Conservation (phyloP, 2,797 vertebrate species). For the Chloroceryle inda region DNA sequence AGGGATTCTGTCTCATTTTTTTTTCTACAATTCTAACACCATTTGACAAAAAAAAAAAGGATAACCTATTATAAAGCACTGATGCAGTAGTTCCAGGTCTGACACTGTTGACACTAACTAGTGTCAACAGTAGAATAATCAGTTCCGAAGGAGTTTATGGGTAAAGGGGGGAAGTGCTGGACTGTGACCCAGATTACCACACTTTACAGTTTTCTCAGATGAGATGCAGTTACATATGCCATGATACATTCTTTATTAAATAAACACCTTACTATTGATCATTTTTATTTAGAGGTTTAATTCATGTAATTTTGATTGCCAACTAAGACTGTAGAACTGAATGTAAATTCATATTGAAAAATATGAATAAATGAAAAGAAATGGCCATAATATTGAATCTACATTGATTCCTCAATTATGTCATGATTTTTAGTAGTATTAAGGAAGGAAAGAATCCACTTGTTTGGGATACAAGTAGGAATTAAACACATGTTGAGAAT, state of each 20-base stretch:
- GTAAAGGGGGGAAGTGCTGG: not conserved
- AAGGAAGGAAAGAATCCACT: not conserved
- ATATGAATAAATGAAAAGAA: not conserved
- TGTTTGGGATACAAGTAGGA: not conserved
- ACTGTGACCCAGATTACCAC: not conserved
- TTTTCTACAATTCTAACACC: not conserved
- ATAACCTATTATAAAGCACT: not conserved
- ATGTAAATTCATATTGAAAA: not conserved
- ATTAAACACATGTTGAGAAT: not conserved
- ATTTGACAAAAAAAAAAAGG: not conserved
- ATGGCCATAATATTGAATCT: not conserved
- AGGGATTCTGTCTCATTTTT: not conserved
- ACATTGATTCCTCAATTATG: not conserved
- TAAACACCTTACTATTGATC: not conserved
- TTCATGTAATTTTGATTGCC: not conserved
- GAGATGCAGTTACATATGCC: not conserved
- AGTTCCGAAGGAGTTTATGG: not conserved
- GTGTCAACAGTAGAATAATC: not conserved
- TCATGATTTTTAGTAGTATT: not conserved
- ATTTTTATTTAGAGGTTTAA: not conserved
- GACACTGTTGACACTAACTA: not conserved
- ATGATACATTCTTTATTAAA: not conserved
- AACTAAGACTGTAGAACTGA: not conserved
- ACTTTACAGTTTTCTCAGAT: not conserved
- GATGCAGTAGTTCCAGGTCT: not conserved